Percentiles rank a stretch among this genome's conserved stretches.
Conservation (phyloP, 2,113 vertebrate genomes). For the Hemichromis elongatus region DNA sequence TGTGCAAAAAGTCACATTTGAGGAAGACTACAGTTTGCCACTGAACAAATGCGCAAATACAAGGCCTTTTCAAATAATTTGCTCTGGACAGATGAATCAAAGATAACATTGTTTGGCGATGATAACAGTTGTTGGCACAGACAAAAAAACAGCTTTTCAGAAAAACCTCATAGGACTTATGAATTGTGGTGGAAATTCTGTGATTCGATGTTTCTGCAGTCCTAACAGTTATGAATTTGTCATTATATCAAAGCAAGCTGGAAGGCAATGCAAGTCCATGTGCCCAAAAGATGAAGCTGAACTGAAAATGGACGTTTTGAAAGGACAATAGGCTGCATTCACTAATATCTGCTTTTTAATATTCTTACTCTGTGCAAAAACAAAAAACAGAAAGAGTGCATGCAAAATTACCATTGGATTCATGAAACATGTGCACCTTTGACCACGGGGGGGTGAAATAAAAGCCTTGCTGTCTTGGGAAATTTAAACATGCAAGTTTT, state of each 20-base stretch:
- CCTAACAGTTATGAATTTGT: not conserved
- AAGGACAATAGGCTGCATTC: not conserved
- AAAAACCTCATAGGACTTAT: not conserved
- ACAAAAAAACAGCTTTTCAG: not conserved
- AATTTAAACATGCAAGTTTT: not conserved
- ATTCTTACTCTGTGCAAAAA: not conserved
- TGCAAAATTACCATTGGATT: not conserved
- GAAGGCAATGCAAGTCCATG: not conserved
- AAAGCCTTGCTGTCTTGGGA: not conserved
- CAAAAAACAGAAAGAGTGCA: fast-evolving
- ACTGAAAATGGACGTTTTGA: not conserved
- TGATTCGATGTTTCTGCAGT: not conserved
- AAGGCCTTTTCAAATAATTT: not conserved
- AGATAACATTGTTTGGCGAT: not conserved
- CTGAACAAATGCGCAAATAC: not conserved
- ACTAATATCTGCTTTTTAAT: not conserved
- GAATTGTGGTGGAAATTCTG: not conserved
- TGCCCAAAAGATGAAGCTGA: not conserved
- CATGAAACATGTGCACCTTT: not conserved
- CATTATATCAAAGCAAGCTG: not conserved
- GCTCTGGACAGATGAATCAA: not conserved
- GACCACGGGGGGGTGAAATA: not conserved
- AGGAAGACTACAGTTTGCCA: not conserved
- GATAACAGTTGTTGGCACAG: not conserved
- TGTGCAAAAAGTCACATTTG: not conserved